These are phyloP conservation scores for Eolophus roseicapilla DNA, from an alignment of 2,113 vertebrate genomes.

Conservation along the genomic window DNA sequence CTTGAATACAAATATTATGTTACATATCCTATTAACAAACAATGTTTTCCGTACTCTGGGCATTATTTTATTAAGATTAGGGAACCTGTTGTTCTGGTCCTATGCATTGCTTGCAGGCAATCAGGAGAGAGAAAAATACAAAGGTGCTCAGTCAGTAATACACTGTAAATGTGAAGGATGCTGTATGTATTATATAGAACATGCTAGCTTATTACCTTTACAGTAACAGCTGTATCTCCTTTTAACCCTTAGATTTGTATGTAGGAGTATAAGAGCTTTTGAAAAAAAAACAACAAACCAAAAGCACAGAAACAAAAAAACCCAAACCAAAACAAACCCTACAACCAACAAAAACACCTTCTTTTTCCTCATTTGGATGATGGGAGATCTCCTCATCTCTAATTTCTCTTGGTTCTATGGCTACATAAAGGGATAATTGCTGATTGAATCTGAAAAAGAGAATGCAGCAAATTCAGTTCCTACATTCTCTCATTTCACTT, in stretches of 20 bases:
- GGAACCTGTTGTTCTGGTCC: not conserved
- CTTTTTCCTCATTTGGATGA: not conserved
- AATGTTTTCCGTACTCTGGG: constrained; percentile 21
- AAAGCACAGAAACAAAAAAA: not conserved
- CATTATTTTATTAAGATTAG: not conserved
- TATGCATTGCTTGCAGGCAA: not conserved
- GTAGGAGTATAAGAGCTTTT: not conserved
- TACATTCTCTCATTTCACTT: not conserved
- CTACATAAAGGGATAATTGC: not conserved
- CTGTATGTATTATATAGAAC: not conserved
- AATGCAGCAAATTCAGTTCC: constrained; percentile 8
- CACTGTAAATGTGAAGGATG: not conserved
- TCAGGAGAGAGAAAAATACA: not conserved
- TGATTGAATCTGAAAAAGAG: constrained; percentile 1
- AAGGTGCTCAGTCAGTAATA: not conserved
- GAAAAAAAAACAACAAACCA: not conserved
- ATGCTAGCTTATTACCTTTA: not conserved
- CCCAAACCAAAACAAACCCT: too few species aligned
- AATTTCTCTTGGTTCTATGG: not conserved
- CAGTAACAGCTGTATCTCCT: not conserved
- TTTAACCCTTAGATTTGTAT: not conserved
- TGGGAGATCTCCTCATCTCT: not conserved
- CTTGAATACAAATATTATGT: constrained; percentile 45
- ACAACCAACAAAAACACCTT: not conserved
- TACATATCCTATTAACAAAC: constrained; percentile 34